phyloP scores from a whole-genome alignment of 2,113 vertebrate species.

The crab-eating macaque (Macaca fascicularis) region DNA sequence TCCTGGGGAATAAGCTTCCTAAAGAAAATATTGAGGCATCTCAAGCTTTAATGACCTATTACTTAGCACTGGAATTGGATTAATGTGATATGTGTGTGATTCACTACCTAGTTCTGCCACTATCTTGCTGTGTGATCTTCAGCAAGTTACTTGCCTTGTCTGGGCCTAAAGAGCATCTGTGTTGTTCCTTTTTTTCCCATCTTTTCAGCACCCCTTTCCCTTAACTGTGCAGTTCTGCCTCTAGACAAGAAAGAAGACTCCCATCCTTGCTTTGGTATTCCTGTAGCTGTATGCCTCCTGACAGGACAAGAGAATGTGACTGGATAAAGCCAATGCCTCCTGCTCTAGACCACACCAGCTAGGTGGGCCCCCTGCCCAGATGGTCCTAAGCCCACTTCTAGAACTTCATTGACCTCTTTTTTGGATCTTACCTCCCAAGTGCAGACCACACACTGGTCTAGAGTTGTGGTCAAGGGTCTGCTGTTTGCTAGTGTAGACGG shows the following conservation, averaged over 20 bases:
- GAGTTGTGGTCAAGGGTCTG: neutral
- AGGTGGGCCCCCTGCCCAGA: neutral
- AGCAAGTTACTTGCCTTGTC: neutral
- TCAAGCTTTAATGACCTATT: neutral
- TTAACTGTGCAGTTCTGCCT: neutral
- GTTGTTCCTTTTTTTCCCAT: neutral
- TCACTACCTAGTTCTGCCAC: too few relatives aligned
- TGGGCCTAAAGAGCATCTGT: neutral
- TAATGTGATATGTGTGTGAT: fast-evolving
- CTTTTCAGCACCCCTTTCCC: neutral
- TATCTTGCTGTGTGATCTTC: neutral
- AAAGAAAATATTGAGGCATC: neutral
- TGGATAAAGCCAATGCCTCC: neutral
- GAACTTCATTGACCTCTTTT: neutral
- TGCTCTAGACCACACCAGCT: neutral
- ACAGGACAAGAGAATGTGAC: neutral
- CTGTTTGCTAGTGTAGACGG: neutral
- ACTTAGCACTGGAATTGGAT: neutral
- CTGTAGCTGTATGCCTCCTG: neutral
- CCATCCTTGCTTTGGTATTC: neutral
- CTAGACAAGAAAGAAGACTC: neutral
- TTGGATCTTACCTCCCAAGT: neutral
- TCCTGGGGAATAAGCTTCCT: neutral
- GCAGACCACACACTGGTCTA: neutral
- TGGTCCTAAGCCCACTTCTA: neutral